Conservation (phyloP, 2,888 invertebrate genomes). For the Brenthis hecate region DNA sequence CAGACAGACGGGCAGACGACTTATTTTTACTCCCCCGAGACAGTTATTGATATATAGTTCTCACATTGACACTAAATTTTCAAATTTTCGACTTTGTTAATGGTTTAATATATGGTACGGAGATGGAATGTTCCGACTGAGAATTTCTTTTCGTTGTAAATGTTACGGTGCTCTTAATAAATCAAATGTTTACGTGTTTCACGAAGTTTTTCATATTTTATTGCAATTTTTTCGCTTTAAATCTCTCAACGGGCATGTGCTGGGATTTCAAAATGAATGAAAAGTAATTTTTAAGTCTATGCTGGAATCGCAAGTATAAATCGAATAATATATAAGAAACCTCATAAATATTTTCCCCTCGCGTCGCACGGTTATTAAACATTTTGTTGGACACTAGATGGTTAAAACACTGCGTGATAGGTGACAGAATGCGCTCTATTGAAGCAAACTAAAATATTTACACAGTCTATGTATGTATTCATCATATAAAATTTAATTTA, state of each 20-base stretch:
- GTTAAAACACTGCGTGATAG: no score
- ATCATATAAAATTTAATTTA: no score
- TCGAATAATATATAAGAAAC: not conserved
- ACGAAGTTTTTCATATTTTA: not conserved
- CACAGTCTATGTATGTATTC: no score
- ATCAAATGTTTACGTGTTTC: conserved; percentile 9
- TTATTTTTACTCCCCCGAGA: conserved; percentile 45
- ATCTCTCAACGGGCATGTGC: not conserved
- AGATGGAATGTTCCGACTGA: conserved; percentile 6
- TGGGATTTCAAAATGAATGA: conserved; percentile 3
- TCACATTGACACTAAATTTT: conserved; percentile 32
- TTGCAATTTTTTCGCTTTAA: not conserved
- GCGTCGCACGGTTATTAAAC: no score
- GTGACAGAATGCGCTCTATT: no score
- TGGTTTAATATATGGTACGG: conserved; percentile 18
- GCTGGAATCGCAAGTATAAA: not conserved
- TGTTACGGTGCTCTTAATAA: not conserved
- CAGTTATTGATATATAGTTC: conserved; percentile 45
- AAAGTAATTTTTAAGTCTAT: not conserved
- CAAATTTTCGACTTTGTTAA: conserved; percentile 29
- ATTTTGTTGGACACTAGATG: no score
- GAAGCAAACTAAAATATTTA: no score
- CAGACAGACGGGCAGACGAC: conserved; percentile 69
- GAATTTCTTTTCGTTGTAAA: conserved; percentile 5
- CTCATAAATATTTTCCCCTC: no score